Base-by-base conservation (phyloP, 2,797 vertebrate genomes). In the Malacoctenus gilli region DNA sequence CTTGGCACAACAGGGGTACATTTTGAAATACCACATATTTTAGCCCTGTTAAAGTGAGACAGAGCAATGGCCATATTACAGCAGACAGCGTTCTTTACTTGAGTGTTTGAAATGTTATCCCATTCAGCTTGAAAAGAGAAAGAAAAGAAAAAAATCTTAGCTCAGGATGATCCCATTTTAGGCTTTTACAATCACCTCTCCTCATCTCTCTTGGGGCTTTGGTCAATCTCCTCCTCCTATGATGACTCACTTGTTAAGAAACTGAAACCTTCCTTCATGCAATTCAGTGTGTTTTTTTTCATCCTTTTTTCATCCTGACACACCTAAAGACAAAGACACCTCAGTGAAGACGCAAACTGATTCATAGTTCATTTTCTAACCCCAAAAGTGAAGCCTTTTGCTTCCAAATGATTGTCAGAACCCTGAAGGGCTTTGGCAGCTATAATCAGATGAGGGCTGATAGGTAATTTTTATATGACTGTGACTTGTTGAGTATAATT, bases 171-270 rank as follows among this genome's bases (percentile, higher is more conserved):
- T 87, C 83, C 73, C 73, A 82, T 83, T 87, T 87, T 82, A 77
- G 59, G 75, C 71, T 77, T 83, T 84, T 82, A 74, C 78, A 83
- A 80, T 83, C 79, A 77, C 54, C 48, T 66, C 79, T 52, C 68
- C 70, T 67, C 75, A 68, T 84, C 76, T 87, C 81, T 91, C 89
- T 81, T 85, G 93, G 93, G 92, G 93, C 94, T 94, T 93, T 91
- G 89, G 90, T 82, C 78, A 91, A 92, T 93, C 94, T 93, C 90
- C 87, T 92, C 90, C 92, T 89, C 92, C 88, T 90, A 62, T 32
- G 2, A 91, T 94, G 92, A 93, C 84, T 95, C 94, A 95, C 93
- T 94, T 94, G 91, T 94, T 94, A 89, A 89, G 92, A 93, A 91
- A 90, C 89, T 92, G 25, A 94, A 93, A 93, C 93, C 47, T 72